These are phyloP conservation scores for Drosophila lacteicornis DNA, from an alignment of 1,140 invertebrate genomes.

Conservation along the genomic window DNA sequence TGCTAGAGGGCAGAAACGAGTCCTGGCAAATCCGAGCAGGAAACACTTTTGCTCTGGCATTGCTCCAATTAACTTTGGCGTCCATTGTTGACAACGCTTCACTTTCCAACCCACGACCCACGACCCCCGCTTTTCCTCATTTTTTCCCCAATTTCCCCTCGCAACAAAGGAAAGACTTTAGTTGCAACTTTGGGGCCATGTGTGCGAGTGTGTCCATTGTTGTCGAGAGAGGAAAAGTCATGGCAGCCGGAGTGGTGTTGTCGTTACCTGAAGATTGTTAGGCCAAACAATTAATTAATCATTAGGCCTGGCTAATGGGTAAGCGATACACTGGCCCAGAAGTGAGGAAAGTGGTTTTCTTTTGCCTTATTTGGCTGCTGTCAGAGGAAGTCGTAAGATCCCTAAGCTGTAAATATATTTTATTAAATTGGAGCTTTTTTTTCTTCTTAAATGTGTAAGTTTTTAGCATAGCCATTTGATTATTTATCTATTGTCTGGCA, in stretches of 20 bases:
- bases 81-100: conserved; percentile 56
- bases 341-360: neutral
- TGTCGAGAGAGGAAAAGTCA: conserved; percentile 19
- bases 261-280: conserved; percentile 41
- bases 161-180: conserved; percentile 13
- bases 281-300: conserved; percentile 58
- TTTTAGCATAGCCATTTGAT: neutral
- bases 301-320: conserved; percentile 50
- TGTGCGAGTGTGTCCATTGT: conserved; percentile 19
- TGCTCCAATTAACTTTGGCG: conserved; percentile 67
- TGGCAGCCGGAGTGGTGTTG: conserved; percentile 11
- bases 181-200: conserved; percentile 12
- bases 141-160: neutral
- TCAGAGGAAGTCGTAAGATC: neutral
- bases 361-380: neutral
- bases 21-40: conserved; percentile 17
- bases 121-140: neutral
- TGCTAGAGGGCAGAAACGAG: conserved; percentile 14
- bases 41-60: conserved; percentile 32
- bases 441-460: neutral
- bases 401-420: no score
- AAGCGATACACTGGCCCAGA: conserved; percentile 32
- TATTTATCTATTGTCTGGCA: neutral
- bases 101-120: neutral
- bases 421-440: no score